phyloP scores from a whole-genome alignment of 2,113 vertebrate species.

The Candoia aspera region DNA sequence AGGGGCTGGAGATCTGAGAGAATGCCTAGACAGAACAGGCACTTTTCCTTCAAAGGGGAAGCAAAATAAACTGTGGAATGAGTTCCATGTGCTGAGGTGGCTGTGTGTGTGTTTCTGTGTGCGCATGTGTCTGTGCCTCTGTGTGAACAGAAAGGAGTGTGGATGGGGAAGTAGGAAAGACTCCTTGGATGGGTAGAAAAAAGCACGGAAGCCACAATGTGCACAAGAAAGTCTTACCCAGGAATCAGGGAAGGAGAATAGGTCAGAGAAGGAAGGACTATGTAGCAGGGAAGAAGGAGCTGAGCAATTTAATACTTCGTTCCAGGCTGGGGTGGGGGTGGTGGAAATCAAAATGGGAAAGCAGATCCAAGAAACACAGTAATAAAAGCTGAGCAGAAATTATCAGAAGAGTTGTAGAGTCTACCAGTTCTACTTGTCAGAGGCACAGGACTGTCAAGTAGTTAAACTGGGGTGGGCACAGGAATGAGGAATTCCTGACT shows the following conservation, averaged over 20 bases:
- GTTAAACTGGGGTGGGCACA: too few species aligned
- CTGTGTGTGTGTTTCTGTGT: not conserved
- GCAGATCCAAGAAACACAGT: too few species aligned
- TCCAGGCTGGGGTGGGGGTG: not conserved
- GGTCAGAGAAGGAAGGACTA: not conserved
- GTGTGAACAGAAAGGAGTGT: not conserved
- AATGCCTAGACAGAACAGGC: constrained; percentile 13
- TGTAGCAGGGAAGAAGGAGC: not conserved
- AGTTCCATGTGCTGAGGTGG: constrained; percentile 26
- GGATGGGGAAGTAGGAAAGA: not conserved
- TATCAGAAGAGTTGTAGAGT: too few species aligned
- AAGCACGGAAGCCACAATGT: not conserved
- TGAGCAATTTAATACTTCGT: not conserved
- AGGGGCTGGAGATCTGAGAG: constrained; percentile 21
- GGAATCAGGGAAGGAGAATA: not conserved
- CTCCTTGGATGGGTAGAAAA: not conserved
- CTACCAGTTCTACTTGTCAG: not conserved
- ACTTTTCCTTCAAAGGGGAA: constrained; percentile 36
- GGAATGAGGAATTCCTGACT: too few species aligned
- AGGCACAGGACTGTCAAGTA: not conserved
- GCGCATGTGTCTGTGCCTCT: too few species aligned
- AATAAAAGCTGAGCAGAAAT: not conserved
- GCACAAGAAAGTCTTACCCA: not conserved
- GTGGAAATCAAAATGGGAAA: not conserved
- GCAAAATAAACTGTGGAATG: constrained; percentile 37